These are phyloP conservation scores for Ichneumoninae sp. DNA, from an alignment of 2,888 invertebrate genomes.

Conservation along the genomic window DNA sequence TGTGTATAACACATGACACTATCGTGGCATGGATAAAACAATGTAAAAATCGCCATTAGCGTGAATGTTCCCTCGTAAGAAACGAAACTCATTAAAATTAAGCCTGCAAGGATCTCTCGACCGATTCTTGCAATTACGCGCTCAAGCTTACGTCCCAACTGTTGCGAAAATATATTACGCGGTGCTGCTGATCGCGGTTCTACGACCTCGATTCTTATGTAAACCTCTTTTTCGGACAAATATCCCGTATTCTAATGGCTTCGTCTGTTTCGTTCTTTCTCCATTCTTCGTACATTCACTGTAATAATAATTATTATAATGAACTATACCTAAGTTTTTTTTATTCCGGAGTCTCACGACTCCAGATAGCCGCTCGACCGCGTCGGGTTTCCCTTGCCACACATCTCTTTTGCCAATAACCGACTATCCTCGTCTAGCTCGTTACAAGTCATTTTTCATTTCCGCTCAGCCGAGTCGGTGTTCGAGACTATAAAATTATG, in stretches of 20 bases:
- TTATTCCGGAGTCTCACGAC: constrained; percentile 24
- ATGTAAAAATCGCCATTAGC: constrained; percentile 7
- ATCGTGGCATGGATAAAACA: neutral
- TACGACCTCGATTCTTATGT: constrained; percentile 33
- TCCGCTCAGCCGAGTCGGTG: constrained; percentile 31
- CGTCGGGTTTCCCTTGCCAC: constrained; percentile 50
- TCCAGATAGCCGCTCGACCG: constrained; percentile 52
- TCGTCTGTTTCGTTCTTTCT: constrained; percentile 7
- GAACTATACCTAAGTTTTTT: constrained; percentile 25
- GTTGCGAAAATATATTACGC: constrained; percentile 38
- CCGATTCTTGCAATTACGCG: constrained; percentile 32
- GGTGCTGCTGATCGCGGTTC: constrained; percentile 8
- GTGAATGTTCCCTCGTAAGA: constrained; percentile 9
- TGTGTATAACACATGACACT: neutral
- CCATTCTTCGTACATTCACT: constrained; percentile 1
- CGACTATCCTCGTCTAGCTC: neutral
- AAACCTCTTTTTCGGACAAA: constrained; percentile 36
- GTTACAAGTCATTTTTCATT: constrained; percentile 35
- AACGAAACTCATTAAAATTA: constrained; percentile 28
- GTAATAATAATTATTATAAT: neutral
- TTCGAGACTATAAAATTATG: constrained; percentile 45
- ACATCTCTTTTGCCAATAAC: neutral
- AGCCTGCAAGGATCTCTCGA: constrained; percentile 3
- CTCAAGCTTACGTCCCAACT: neutral
- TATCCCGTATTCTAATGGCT: constrained; percentile 9